phyloP scores from a whole-genome alignment of 2,797 vertebrate species.

The Dicrostonyx torquatus region DNA sequence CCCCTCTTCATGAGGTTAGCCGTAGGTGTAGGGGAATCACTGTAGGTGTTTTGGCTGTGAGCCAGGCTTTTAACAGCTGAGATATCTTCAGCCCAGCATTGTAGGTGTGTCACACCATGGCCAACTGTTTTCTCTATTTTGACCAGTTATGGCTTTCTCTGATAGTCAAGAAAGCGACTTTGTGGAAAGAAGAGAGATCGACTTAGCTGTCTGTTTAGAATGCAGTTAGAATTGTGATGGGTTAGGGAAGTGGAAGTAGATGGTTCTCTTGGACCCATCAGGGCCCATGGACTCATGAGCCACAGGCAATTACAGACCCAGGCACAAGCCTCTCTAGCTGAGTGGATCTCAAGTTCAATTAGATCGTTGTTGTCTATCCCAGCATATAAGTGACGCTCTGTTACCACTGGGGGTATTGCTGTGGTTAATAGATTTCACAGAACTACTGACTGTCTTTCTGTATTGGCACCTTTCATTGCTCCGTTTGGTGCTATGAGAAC shows the following conservation, averaged over 20 bases:
- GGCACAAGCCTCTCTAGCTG: background rate
- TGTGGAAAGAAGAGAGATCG: background rate
- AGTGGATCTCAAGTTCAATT: background rate
- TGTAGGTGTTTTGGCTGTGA: no score
- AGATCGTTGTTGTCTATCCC: no score
- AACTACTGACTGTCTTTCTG: background rate
- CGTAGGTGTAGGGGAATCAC: background rate
- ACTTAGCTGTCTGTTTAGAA: background rate
- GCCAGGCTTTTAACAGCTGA: no score
- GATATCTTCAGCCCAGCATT: no score
- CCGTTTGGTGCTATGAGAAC: background rate
- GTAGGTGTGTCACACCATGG: background rate
- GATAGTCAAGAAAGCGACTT: background rate
- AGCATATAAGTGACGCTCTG: background rate
- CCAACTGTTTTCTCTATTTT: background rate
- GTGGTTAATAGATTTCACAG: background rate
- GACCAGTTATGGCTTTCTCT: background rate
- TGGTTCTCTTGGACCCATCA: background rate
- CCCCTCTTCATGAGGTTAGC: background rate
- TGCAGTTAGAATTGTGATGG: background rate
- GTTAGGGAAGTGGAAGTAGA: background rate
- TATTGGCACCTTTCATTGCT: background rate
- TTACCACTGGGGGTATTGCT: no score
- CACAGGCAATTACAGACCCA: background rate
- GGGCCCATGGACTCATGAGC: background rate